Percentiles rank a stretch among this genome's conserved stretches.
phyloP scores from a whole-genome alignment of 2,797 vertebrate genomes.

The Macropus fuliginosus region DNA sequence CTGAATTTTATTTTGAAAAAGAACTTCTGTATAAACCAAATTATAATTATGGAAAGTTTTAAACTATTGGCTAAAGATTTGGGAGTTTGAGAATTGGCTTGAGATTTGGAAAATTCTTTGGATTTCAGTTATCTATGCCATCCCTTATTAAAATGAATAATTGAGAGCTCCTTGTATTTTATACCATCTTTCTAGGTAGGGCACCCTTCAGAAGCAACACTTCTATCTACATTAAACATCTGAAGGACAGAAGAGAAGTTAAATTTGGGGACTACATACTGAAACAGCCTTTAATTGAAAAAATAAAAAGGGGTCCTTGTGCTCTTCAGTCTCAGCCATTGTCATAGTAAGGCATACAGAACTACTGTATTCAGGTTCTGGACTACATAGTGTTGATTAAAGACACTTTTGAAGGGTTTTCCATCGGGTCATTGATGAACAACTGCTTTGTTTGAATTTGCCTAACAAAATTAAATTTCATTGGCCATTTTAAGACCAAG shows the following conservation, averaged over 20 bases:
- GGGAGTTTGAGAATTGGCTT: neutral
- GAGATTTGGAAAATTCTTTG: neutral
- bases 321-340: constrained; percentile 18
- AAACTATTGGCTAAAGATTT: constrained; percentile 24
- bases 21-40: constrained; percentile 42
- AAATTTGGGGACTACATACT: neutral
- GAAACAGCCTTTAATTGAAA: constrained; percentile 6
- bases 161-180: constrained; percentile 43
- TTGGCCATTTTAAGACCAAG: constrained; percentile 59
- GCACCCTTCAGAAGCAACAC: constrained; percentile 22
- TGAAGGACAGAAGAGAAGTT: neutral
- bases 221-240: constrained; percentile 7
- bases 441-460: constrained; percentile 64
- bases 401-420: constrained; percentile 64
- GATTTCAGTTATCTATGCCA: neutral
- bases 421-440: constrained; percentile 70
- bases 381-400: constrained; percentile 34
- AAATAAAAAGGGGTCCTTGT: neutral
- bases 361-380: constrained; percentile 28
- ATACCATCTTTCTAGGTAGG: neutral
- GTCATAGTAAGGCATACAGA: constrained; percentile 36
- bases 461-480: constrained; percentile 68
- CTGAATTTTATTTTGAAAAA: constrained; percentile 33
- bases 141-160: neutral
- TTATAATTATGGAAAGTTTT: constrained; percentile 14